These are phyloP conservation scores for Pleuronectes platessa DNA, from an alignment of 2,113 vertebrate genomes.

Conservation along the genomic window DNA sequence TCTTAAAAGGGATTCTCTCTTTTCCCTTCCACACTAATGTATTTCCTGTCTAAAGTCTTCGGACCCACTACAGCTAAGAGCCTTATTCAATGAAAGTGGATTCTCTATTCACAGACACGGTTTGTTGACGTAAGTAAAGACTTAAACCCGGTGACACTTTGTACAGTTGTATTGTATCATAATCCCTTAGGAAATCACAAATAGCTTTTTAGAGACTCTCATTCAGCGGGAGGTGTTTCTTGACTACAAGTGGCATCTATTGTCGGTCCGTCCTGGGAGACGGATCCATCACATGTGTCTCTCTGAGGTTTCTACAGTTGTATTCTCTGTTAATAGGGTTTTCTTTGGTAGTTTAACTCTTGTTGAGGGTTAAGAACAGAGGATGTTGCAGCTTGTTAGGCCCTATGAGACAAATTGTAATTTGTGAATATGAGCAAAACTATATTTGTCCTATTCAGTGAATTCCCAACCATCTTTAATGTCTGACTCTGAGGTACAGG, in stretches of 20 bases:
- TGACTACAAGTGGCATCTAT: not conserved
- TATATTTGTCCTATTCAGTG: not conserved
- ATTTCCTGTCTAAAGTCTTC: conserved; percentile 3
- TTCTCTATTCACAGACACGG: conserved; percentile 13
- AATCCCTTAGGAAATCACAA: conserved; percentile 22
- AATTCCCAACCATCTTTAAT: not conserved
- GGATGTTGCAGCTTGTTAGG: too few relatives aligned
- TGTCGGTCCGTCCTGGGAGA: too few relatives aligned
- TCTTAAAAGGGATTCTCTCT: too few relatives aligned
- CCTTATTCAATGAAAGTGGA: conserved; percentile 20
- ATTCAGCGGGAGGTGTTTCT: not conserved
- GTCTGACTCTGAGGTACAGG: not conserved
- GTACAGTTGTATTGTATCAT: conserved; percentile 8
- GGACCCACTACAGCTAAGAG: conserved; percentile 23
- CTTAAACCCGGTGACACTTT: not conserved
- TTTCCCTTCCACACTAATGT: conserved; percentile 10
- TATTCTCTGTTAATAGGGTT: not conserved
- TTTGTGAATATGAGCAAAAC: too few relatives aligned
- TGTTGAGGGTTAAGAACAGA: too few relatives aligned
- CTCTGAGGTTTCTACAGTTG: too few relatives aligned
- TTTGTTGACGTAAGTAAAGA: conserved; percentile 11
- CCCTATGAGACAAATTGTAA: too few relatives aligned
- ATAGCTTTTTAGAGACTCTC: not conserved
- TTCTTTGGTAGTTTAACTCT: too few relatives aligned
- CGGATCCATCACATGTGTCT: too few relatives aligned